phyloP scores from a whole-genome alignment of 2,113 vertebrate genomes.

The Monopterus albus region DNA sequence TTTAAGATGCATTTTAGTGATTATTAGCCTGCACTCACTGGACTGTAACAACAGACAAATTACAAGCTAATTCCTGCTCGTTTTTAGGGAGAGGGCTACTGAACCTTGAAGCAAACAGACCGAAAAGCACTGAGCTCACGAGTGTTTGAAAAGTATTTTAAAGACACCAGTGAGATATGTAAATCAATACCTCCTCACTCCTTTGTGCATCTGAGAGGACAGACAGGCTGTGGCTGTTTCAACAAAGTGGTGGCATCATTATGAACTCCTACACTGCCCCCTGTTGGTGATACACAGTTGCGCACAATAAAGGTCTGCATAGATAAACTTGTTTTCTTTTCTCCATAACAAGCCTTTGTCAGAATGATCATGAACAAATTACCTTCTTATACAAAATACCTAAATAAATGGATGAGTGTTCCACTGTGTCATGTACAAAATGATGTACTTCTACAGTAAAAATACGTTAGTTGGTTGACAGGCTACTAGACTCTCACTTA shows the following conservation, averaged over 20 bases:
- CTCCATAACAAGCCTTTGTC: constrained; percentile 3
- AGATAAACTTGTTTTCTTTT: neutral
- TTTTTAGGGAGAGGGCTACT: neutral
- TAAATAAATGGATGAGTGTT: neutral
- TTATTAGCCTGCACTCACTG: neutral
- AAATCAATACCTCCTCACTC: constrained; percentile 41
- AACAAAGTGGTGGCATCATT: constrained; percentile 13
- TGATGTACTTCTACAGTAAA: neutral
- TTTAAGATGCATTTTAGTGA: neutral
- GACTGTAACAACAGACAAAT: neutral
- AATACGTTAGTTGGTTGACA: neutral
- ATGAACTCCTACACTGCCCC: constrained; percentile 72
- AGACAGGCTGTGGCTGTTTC: constrained; percentile 27
- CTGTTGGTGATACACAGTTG: constrained; percentile 52
- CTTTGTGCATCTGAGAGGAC: constrained; percentile 41
- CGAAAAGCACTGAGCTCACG: neutral
- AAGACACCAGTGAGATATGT: constrained; percentile 45
- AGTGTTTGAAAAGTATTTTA: constrained; percentile 46
- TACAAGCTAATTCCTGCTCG: neutral
- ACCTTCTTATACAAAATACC: constrained; percentile 20
- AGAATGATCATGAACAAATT: constrained; percentile 22
- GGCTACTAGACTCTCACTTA: neutral
- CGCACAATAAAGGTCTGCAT: constrained; percentile 3
- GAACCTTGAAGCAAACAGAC: neutral
- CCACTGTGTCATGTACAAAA: no score